Evolutionary conservation across 1,140 invertebrate species (phyloP), one percentile per base, ranked within the genome.

Genomic region (Mercenaria mercenaria): DNA sequence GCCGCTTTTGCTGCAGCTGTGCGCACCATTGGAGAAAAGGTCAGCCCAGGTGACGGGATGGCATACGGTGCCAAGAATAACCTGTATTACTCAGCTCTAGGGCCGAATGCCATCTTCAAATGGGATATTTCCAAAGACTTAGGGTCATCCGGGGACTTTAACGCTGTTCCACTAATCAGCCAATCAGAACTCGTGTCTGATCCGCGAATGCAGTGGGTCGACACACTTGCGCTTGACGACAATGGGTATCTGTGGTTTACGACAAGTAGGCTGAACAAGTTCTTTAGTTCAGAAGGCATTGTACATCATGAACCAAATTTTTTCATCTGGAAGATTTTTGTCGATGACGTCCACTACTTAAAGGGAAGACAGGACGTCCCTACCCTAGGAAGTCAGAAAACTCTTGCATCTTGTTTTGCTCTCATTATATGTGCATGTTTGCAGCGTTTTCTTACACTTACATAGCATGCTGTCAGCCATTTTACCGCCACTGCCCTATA

Each of bases 171-270:
- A 2, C 34, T 79, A 26, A 26, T 43, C 23, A 85, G 67, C 0
- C 67, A 83, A 43, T 52, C 52, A 11, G 26, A 64, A 52, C 32
- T 90, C 8, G 61, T 74, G 41, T 74, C 81, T 26, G 64, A 90
- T 34, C 61, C 47, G 37, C 23, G 39, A 39, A 80, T 88, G 81
- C 76, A 89, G 8, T 92, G 91, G 91, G 67, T 92, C 13, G 74
- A 88, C 23, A 85, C 79, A 2, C 81, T 90, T 32, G 39, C 81
- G n/a, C 56, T 92, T 0, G 88, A 90, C 59, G 80, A 74, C 11
- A 81, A 89, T 4, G 86, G 80, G 20, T 79, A 81, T 11, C 39
- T 92, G 34, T 92, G 89, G 88, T 92, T 90, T 64, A 88, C 89
- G 13, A 89, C 87, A 8, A 89, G 79, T 74, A 32, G 67, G 4